phyloP scores from a whole-genome alignment of 2,797 vertebrate species.

The Synanceia verrucosa region DNA sequence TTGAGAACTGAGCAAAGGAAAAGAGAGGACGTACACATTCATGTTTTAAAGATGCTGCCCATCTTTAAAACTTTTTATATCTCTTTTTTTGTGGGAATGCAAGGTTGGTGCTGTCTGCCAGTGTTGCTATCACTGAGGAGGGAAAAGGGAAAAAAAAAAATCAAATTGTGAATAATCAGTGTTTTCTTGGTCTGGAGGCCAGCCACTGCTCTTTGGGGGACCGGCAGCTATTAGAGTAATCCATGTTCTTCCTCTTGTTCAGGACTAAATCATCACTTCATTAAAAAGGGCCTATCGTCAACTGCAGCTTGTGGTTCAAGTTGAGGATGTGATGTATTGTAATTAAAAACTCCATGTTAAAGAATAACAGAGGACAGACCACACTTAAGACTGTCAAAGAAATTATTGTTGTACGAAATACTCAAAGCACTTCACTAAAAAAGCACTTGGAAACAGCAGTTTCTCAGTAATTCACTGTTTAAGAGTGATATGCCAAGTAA shows the following conservation, averaged over 20 bases:
- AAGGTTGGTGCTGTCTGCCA: background rate
- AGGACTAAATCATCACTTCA: background rate
- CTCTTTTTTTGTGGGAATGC: background rate
- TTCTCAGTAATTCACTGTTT: background rate
- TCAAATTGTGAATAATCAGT: background rate
- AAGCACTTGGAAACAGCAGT: background rate
- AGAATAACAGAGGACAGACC: background rate
- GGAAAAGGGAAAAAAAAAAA: too few relatives aligned
- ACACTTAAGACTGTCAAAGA: background rate
- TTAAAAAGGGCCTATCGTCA: constrained; percentile 6
- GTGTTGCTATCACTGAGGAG: background rate
- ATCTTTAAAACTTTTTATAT: too few relatives aligned
- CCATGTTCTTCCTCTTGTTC: background rate
- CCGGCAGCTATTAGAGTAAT: background rate
- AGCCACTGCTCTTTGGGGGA: background rate
- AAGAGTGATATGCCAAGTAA: background rate
- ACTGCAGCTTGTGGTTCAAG: constrained; percentile 37
- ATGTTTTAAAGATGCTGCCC: too few relatives aligned
- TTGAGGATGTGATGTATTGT: constrained; percentile 71
- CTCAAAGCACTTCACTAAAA: background rate
- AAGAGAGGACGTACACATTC: too few relatives aligned
- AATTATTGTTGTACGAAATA: background rate
- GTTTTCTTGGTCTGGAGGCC: background rate
- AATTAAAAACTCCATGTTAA: constrained; percentile 36
- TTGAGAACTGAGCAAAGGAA: background rate